phyloP scores from a whole-genome alignment of 2,797 vertebrate species.

The Sebastes steindachneri region DNA sequence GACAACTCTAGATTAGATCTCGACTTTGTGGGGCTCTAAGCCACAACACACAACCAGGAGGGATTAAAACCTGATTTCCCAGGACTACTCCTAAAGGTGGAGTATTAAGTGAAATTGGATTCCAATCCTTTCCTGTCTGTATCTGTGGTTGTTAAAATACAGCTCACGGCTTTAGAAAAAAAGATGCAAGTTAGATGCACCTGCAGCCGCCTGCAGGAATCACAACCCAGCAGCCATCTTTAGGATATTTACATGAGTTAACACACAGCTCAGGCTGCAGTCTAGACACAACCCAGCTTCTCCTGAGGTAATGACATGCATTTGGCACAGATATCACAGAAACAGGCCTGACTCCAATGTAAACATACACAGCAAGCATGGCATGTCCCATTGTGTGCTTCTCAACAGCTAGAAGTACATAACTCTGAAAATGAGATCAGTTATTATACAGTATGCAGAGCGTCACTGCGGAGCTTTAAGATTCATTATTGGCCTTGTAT shows the following conservation, averaged over 20 bases:
- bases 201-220: constrained; percentile 4
- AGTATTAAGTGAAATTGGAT: constrained; percentile 71
- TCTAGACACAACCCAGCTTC: neutral
- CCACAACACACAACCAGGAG: constrained; percentile 38
- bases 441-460: too few species aligned
- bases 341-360: neutral
- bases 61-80: constrained; percentile 75
- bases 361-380: neutral
- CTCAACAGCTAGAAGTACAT: neutral
- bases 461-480: neutral
- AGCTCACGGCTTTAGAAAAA: constrained; percentile 9
- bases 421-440: neutral
- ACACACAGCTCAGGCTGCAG: neutral
- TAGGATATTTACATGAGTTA: neutral
- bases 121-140: constrained; percentile 56
- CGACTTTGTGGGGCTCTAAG: constrained; percentile 44
- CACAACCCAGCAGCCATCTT: neutral
- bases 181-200: constrained; percentile 8
- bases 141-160: constrained; percentile 34
- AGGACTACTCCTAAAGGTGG: constrained; percentile 61
- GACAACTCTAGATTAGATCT: constrained; percentile 55
- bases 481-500: neutral
- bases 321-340: neutral
- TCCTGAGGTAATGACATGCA: neutral
- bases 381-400: too few species aligned